Percentiles rank a stretch among this genome's conserved stretches.
Conservation (phyloP, 1,140 invertebrate genomes). For the Hestina assimilis region DNA sequence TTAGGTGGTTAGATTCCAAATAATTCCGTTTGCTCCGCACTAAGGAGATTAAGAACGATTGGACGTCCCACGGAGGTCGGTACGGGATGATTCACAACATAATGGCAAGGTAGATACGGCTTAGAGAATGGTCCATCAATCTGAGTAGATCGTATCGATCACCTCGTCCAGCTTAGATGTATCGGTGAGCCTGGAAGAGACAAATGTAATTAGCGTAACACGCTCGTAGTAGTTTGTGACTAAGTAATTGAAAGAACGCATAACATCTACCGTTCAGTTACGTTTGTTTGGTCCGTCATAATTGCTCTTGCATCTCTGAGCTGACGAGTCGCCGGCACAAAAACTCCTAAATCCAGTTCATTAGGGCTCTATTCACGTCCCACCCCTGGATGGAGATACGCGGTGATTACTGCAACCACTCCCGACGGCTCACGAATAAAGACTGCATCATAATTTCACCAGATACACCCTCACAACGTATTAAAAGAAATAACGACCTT, state of each 20-base stretch:
- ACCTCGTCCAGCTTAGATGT: constrained; percentile 36
- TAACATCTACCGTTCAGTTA: constrained; percentile 34
- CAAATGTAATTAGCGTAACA: constrained; percentile 44
- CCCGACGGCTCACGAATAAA: constrained; percentile 78
- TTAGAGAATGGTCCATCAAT: constrained; percentile 69
- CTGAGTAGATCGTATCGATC: constrained; percentile 55
- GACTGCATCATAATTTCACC: constrained; percentile 78
- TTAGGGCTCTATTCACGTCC: constrained; percentile 76
- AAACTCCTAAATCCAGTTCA: constrained; percentile 78
- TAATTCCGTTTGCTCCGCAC: constrained; percentile 65
- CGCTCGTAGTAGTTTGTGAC: constrained; percentile 36
- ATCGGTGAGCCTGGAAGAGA: constrained; percentile 30
- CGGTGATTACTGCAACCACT: constrained; percentile 78
- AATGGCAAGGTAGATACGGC: constrained; percentile 55
- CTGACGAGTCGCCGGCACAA: constrained; percentile 74
- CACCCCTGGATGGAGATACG: constrained; percentile 77
- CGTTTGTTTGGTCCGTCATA: constrained; percentile 73
- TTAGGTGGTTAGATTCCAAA: constrained; percentile 70
- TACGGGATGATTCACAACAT: constrained; percentile 52
- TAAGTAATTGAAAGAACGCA: constrained; percentile 51
- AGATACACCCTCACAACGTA: constrained; percentile 61
- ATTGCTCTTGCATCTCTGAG: constrained; percentile 72
- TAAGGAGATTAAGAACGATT: constrained; percentile 77
- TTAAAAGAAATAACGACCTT: constrained; percentile 54
- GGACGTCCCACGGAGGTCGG: constrained; percentile 67